Base-by-base conservation (phyloP, 2,797 vertebrate species). In the Microctenopoma stevenorrisi region DNA sequence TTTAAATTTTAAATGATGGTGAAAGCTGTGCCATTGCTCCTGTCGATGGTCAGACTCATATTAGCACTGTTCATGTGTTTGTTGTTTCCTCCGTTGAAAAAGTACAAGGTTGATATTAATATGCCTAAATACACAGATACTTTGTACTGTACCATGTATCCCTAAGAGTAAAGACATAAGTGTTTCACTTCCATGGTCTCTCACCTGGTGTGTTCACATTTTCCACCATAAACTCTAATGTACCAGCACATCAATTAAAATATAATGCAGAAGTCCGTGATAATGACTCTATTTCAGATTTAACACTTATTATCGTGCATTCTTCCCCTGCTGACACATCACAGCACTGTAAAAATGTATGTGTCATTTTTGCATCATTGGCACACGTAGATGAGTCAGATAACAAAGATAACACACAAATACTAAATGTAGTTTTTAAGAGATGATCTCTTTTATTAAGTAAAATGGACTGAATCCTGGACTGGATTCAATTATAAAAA, bases 1-100 rank as follows among this genome's bases (percentile, higher is more conserved):
- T 82, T 85, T 58, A 58, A 49, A 68, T 25, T 30, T 30, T 22
- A 76, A 69, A 64, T 58, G 33, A 47, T 71, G 52, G 61, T 63
- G 48, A 69, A 59, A 54, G 49, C 33, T 70, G 49, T 64, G 44
- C 16, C 28, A 37, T 72, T 3, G 5, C 25, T 51, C 14, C 16
- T 3, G 47, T 26, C 43, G 58, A 4, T 49, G 46, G 53, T 11
- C 48, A 12, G 56, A 40, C 3, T 72, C 56, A 64, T 52, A 73
- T 78, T 54, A 64, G 9, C n/a, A 1, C 18, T 76, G 9, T 55
- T 68, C 56, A 47, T 68, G 53, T 46, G 33, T 25, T 35, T 33
- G 33, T 66, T 68, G 30, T 76, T 25, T 25, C 51, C 30, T 62
- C 50, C 59, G 15, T 16, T 16, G 7, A 6, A n/a, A n/a, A 44